Percentiles rank a stretch among this genome's conserved stretches.
Conservation (phyloP, 2,797 vertebrate genomes). For the Huso huso region DNA sequence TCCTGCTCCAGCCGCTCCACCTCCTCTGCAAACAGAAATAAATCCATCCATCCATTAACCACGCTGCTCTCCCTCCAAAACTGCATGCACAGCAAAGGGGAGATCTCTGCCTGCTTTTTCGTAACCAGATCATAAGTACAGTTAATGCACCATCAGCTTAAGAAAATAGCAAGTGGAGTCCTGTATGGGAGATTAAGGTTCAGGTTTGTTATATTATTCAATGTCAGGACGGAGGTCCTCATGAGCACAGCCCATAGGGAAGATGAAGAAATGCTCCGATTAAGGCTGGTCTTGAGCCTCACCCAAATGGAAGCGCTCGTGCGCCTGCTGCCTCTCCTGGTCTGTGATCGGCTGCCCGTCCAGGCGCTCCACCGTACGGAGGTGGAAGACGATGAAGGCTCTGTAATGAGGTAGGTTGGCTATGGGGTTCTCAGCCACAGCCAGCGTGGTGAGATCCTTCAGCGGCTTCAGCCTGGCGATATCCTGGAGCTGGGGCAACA, state of each 20-base stretch:
- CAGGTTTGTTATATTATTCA: too few species aligned
- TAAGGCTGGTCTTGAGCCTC: conserved; percentile 21
- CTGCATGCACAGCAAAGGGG: conserved; percentile 4
- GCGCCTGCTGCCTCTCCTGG: conserved; percentile 59
- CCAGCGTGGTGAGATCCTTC: conserved; percentile 66
- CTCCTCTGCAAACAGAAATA: conserved; percentile 53
- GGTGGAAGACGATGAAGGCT: conserved; percentile 65
- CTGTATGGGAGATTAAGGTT: too few species aligned
- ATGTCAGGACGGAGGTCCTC: not conserved
- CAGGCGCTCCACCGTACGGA: conserved; percentile 63
- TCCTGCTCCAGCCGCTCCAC: conserved; percentile 67
- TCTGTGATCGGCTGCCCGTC: conserved; percentile 62
- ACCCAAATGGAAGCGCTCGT: conserved; percentile 72
- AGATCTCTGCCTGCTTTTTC: too few species aligned
- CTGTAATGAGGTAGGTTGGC: conserved; percentile 64
- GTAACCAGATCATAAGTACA: too few species aligned
- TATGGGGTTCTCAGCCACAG: conserved; percentile 64
- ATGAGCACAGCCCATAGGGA: too few species aligned
- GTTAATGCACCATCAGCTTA: too few species aligned
- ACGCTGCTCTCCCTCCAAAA: too few species aligned
- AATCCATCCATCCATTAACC: too few species aligned
- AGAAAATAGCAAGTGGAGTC: too few species aligned
- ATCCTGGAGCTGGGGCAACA: conserved; percentile 61
- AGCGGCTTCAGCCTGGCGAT: conserved; percentile 65
- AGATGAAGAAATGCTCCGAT: too few species aligned